Evolutionary conservation across 2,888 invertebrate genomes (phyloP).

Genomic region (Biston stratarius): DNA sequence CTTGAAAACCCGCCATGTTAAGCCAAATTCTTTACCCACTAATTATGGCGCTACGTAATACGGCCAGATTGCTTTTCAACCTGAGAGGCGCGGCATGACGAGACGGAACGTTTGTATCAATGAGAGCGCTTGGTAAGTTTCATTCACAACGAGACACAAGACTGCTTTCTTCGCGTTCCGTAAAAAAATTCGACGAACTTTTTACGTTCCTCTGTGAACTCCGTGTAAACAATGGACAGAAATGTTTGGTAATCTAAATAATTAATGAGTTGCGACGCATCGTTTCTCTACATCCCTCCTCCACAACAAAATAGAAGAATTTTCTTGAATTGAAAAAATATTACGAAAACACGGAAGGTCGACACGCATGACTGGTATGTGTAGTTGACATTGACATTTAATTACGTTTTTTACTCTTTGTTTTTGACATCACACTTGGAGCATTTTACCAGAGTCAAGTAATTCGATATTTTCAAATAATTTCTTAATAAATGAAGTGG

Average conservation of each 20-base stretch:
- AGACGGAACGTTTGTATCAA: slow-evolving; percentile 43
- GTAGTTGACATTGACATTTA: slow-evolving; percentile 28
- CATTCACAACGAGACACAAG: slow-evolving; percentile 57
- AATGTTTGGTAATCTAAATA: slow-evolving; percentile 75
- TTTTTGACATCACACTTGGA: too few relatives aligned
- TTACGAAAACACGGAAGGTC: slow-evolving; percentile 25
- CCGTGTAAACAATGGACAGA: slow-evolving; percentile 69
- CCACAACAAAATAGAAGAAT: slow-evolving; percentile 40
- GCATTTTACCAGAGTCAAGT: too few relatives aligned
- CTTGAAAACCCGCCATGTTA: slow-evolving; percentile 74
- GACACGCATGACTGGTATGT: slow-evolving; percentile 35
- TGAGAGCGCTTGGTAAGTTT: slow-evolving; percentile 23
- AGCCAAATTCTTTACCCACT: slow-evolving; percentile 49
- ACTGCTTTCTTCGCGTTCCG: slow-evolving; percentile 75
- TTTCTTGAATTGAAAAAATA: slow-evolving; percentile 21
- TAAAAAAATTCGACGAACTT: slow-evolving; percentile 70
- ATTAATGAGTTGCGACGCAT: slow-evolving; percentile 61
- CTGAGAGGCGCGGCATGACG: slow-evolving; percentile 54
- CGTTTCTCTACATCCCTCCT: slow-evolving; percentile 62
- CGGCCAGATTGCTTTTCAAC: slow-evolving; percentile 52
- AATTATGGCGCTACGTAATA: slow-evolving; percentile 51
- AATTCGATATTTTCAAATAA: too few relatives aligned
- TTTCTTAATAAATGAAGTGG: too few relatives aligned
- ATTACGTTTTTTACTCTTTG: not conserved
- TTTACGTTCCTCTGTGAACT: slow-evolving; percentile 74